phyloP scores from a whole-genome alignment of 1,140 invertebrate genomes.

The Zelostemma sp. region DNA sequence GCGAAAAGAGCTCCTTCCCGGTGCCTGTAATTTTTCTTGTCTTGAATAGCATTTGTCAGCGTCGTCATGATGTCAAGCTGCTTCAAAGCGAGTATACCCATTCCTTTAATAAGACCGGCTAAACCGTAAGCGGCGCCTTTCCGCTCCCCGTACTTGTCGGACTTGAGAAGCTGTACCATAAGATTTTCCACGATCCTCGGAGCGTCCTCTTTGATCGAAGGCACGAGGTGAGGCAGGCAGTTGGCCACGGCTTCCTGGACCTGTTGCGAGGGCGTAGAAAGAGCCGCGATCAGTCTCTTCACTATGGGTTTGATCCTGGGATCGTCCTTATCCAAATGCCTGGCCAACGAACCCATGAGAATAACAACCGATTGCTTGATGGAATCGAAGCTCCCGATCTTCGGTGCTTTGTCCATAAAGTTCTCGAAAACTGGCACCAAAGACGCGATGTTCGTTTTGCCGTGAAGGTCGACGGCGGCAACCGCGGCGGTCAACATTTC shows the following conservation, averaged over 20 bases:
- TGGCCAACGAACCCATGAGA: slow-evolving; percentile 95
- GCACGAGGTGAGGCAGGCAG: slow-evolving; percentile 93
- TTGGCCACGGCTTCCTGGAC: slow-evolving; percentile 98
- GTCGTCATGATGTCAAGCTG: slow-evolving; percentile 96
- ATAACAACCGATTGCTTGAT: slow-evolving; percentile 96
- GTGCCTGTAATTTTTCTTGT: slow-evolving; percentile 95
- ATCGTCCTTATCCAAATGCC: slow-evolving; percentile 94
- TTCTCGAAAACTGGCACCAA: slow-evolving; percentile 91
- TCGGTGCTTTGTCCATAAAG: slow-evolving; percentile 90
- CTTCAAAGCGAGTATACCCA: slow-evolving; percentile 95
- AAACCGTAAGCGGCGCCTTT: slow-evolving; percentile 92
- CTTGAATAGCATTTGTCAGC: slow-evolving; percentile 93
- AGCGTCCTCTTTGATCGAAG: slow-evolving; percentile 91
- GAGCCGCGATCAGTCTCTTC: slow-evolving; percentile 87
- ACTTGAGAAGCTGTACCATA: slow-evolving; percentile 89
- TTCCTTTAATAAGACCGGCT: slow-evolving; percentile 92
- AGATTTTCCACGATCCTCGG: slow-evolving; percentile 90
- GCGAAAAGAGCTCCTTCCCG: slow-evolving; percentile 97
- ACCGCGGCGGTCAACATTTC: slow-evolving; percentile 96
- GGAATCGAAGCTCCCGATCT: slow-evolving; percentile 91
- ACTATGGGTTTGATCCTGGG: slow-evolving; percentile 92
- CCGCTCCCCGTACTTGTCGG: slow-evolving; percentile 96
- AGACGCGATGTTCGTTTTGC: slow-evolving; percentile 78
- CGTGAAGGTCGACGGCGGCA: slow-evolving; percentile 90
- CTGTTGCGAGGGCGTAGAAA: slow-evolving; percentile 96